These are phyloP conservation scores for Carollia perspicillata DNA, from an alignment of 2,113 vertebrate genomes.

Conservation along the genomic window DNA sequence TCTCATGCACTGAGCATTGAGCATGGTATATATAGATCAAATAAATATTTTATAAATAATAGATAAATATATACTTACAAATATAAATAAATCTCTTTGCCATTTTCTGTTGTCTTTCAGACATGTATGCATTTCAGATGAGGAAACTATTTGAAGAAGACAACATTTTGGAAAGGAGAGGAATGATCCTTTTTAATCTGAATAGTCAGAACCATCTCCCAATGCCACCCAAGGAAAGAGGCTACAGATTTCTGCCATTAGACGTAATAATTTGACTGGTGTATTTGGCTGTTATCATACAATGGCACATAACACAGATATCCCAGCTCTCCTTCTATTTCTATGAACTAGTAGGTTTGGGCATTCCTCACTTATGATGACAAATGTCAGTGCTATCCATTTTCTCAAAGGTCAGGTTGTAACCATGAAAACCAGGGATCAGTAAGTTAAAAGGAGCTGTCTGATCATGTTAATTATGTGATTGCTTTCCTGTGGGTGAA, in stretches of 20 bases:
- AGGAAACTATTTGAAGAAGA: background rate
- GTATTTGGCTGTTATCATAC: background rate
- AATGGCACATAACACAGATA: constrained; percentile 14
- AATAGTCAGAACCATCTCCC: background rate
- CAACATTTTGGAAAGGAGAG: background rate
- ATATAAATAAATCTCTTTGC: background rate
- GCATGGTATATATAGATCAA: background rate
- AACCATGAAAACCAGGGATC: background rate
- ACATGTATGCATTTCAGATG: background rate
- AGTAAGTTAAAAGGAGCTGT: background rate
- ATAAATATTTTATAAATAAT: background rate
- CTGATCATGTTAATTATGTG: constrained; percentile 43
- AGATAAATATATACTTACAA: background rate
- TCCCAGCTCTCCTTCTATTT: background rate
- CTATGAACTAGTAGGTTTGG: background rate
- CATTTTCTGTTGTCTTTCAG: background rate
- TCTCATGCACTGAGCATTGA: background rate
- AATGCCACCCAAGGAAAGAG: background rate
- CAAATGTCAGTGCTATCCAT: background rate
- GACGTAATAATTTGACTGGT: background rate
- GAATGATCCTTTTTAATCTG: background rate
- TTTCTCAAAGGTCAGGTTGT: constrained; percentile 55
- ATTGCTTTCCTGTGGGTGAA: background rate
- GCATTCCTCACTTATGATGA: constrained; percentile 4
- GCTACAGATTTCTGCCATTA: background rate